Evolutionary conservation across 2,113 vertebrate genomes (phyloP).

Genomic region (Campylorhamphus procurvoides): DNA sequence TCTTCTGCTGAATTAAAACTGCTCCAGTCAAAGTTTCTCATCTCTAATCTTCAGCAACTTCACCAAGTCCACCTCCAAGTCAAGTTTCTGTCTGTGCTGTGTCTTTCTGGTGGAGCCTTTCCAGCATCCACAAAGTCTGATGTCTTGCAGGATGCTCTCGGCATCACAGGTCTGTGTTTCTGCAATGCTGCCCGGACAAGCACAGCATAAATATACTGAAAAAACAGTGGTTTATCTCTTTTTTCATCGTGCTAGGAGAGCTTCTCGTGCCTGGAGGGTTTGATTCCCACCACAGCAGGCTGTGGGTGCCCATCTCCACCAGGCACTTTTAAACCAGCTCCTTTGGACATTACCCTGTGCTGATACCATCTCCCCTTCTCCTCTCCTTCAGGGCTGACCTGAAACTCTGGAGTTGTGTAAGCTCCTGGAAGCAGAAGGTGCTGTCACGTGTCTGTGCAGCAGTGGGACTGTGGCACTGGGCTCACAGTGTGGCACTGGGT

Average conservation of each 20-base stretch:
- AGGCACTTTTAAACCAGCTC: fast-evolving
- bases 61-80: neutral
- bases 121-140: neutral
- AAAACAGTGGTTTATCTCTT: neutral
- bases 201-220: neutral
- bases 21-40: neutral
- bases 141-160: neutral
- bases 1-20: neutral
- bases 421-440: neutral
- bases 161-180: neutral
- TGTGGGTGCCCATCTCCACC: neutral
- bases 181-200: fast-evolving
- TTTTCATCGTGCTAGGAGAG: neutral
- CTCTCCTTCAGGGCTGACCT: neutral
- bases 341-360: fast-evolving
- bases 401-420: neutral
- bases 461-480: neutral
- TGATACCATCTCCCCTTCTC: neutral
- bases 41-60: neutral
- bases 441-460: fast-evolving
- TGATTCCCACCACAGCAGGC: neutral
- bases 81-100: neutral
- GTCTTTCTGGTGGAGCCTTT: neutral
- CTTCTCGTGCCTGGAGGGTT: neutral
- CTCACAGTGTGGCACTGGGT: neutral